Evolutionary conservation across 2,888 invertebrate genomes (phyloP).

Genomic region (Sarcophaga rosellei): DNA sequence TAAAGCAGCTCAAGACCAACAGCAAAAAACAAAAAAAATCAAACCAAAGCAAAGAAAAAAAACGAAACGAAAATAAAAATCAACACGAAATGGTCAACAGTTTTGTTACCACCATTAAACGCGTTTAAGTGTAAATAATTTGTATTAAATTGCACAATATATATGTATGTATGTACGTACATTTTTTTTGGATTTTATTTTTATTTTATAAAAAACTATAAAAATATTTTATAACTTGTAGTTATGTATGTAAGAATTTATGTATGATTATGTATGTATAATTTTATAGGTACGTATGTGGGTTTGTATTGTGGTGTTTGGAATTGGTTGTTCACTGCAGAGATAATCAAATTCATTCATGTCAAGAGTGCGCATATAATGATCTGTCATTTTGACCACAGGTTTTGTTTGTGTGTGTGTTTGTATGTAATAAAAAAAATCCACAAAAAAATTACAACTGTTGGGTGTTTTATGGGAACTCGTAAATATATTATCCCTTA

Average conservation of each 20-base stretch:
- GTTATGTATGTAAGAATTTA: not conserved
- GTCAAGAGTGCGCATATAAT: conserved; percentile 51
- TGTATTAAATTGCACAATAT: conserved; percentile 49
- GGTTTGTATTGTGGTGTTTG: not conserved
- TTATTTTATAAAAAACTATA: conserved; percentile 1
- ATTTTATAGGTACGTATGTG: not conserved
- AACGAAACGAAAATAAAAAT: no score
- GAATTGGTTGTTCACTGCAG: not conserved
- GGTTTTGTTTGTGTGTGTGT: conserved; percentile 1
- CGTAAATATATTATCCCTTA: not conserved
- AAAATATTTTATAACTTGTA: conserved; percentile 4
- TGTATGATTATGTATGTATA: not conserved
- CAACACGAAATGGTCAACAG: conserved; percentile 32
- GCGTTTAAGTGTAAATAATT: conserved; percentile 62
- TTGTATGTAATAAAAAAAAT: not conserved
- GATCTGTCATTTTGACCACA: conserved; percentile 57
- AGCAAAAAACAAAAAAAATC: not conserved
- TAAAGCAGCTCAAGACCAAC: conserved; percentile 40
- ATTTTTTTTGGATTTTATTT: not conserved
- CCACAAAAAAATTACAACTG: not conserved
- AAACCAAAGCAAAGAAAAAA: not conserved
- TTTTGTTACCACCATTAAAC: conserved; percentile 51
- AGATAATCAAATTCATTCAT: conserved; percentile 59
- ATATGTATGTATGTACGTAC: no score
- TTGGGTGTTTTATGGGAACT: not conserved